Evolutionary conservation across 1,140 invertebrate species (phyloP).

Genomic region (Drosophila nasuta): DNA sequence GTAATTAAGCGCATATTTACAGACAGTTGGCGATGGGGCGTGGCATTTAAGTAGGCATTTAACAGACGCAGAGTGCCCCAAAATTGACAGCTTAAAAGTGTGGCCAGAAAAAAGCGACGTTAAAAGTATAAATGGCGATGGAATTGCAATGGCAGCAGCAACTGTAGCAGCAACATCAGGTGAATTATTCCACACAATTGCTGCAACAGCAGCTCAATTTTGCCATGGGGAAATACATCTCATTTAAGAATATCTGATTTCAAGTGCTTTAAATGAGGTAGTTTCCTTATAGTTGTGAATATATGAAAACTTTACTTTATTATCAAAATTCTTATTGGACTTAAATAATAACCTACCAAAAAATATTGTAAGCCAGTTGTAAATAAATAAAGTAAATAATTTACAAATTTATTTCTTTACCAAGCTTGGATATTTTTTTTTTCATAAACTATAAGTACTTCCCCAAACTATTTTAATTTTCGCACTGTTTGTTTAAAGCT

Average conservation of each 20-base stretch:
- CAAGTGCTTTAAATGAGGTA: slow-evolving; percentile 6
- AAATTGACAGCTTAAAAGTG: slow-evolving; percentile 79
- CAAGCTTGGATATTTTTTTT: not conserved
- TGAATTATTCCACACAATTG: slow-evolving; percentile 44
- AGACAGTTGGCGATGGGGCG: slow-evolving; percentile 66
- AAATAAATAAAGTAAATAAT: no score
- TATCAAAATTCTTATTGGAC: no score
- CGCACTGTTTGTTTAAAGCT: no score
- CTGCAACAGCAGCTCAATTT: slow-evolving; percentile 11
- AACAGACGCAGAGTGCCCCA: slow-evolving; percentile 70
- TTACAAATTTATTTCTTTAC: no score
- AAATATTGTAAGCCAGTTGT: no score
- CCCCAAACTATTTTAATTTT: no score
- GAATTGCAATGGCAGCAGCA: slow-evolving; percentile 27
- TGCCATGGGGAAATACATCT: slow-evolving; percentile 8
- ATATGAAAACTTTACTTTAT: not conserved
- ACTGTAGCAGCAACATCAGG: slow-evolving; percentile 19
- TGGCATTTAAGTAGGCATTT: slow-evolving; percentile 73
- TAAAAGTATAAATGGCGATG: slow-evolving; percentile 37
- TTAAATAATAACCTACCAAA: no score
- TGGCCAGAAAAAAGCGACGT: slow-evolving; percentile 30
- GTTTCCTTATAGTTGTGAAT: not conserved
- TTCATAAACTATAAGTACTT: not conserved
- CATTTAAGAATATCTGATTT: slow-evolving; percentile 18
- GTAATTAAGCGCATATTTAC: slow-evolving; percentile 82